A percentile compares a stretch with the other conserved stretches of the same genome.
Evolutionary conservation across 2,113 vertebrate species (phyloP).

Genomic region (Zootoca vivipara): DNA sequence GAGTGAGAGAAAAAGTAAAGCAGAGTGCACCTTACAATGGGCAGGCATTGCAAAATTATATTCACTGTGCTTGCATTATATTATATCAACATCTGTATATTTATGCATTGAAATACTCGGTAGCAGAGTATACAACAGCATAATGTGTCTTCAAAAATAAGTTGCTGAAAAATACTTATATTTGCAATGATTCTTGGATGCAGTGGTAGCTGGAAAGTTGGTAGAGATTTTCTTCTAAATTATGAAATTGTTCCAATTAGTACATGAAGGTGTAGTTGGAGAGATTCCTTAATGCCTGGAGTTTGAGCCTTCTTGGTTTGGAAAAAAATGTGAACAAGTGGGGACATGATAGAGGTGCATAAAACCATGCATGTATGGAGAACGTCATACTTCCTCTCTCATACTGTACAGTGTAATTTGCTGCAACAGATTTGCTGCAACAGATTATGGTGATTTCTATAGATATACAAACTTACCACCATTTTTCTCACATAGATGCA

Average conservation of each 20-base stretch:
- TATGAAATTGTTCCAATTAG: neutral
- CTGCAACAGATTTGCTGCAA: no score
- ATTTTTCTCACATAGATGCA: no score
- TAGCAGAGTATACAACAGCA: neutral
- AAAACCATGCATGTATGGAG: no score
- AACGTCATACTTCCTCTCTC: no score
- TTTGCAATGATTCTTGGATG: fast-evolving
- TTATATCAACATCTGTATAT: neutral
- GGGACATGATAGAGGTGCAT: no score
- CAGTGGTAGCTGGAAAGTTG: neutral
- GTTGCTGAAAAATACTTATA: fast-evolving
- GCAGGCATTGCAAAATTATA: neutral
- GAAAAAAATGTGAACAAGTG: no score
- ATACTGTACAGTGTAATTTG: no score
- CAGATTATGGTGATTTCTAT: no score
- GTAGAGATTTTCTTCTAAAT: neutral
- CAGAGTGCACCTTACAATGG: constrained; percentile 53
- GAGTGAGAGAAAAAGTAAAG: constrained; percentile 34
- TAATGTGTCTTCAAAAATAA: neutral
- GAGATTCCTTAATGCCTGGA: neutral
- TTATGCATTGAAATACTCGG: fast-evolving
- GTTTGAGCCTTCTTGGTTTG: no score
- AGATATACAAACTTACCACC: no score
- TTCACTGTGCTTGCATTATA: fast-evolving
- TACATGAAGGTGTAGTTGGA: neutral